phyloP scores from a whole-genome alignment of 2,113 vertebrate genomes.

The Tragelaphus scriptus region DNA sequence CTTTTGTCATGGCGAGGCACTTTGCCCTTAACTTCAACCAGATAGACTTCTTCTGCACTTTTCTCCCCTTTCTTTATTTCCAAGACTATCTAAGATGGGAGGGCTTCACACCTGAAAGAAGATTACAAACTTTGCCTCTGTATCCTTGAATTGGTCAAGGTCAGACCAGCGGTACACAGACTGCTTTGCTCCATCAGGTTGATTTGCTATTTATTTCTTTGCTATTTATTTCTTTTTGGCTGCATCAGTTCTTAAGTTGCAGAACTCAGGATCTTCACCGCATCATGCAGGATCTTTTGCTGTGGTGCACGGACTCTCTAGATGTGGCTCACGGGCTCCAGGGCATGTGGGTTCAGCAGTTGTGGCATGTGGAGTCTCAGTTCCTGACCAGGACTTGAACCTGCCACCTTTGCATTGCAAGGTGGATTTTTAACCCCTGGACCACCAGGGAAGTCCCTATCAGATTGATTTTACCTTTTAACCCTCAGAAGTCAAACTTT shows the following conservation, averaged over 20 bases:
- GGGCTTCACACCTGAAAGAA: neutral
- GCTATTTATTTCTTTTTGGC: neutral
- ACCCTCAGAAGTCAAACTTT: neutral
- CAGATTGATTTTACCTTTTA: no score
- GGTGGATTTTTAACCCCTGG: neutral
- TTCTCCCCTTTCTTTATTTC: neutral
- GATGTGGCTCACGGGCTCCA: neutral
- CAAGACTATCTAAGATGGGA: neutral
- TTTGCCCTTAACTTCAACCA: neutral
- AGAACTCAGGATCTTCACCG: neutral
- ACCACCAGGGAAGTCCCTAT: neutral
- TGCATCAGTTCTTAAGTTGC: accelerated
- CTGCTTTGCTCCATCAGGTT: neutral
- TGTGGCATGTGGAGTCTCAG: neutral
- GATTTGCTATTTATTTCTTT: neutral
- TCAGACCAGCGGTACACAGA: neutral
- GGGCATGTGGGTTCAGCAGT: neutral
- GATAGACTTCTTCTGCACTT: neutral
- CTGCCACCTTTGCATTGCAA: neutral
- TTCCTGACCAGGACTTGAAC: neutral
- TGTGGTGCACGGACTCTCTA: neutral
- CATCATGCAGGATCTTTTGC: accelerated
- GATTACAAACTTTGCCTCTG: neutral
- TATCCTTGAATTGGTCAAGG: neutral
- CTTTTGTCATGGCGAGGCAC: neutral